phyloP scores from a whole-genome alignment of 2,888 invertebrate genomes.

The Apotomis capreana region DNA sequence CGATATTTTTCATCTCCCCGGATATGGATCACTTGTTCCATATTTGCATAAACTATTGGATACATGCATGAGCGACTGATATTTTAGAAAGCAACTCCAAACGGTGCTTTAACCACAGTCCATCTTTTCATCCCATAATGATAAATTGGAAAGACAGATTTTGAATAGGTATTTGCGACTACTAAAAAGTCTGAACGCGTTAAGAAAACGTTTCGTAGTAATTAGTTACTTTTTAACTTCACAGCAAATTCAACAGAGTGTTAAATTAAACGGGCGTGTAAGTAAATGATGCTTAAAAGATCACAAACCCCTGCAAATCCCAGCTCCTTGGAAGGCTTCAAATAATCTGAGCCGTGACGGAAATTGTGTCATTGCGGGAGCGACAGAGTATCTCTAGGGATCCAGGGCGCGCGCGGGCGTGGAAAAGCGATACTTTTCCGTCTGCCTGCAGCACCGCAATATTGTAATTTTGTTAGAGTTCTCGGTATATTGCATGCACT shows the following conservation, averaged over 20 bases:
- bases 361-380: slow-evolving; percentile 68
- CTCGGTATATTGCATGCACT: neutral
- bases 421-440: slow-evolving; percentile 39
- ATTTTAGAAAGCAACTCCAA: slow-evolving; percentile 12
- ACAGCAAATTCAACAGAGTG: slow-evolving; percentile 44
- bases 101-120: neutral
- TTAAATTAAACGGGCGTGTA: slow-evolving; percentile 51
- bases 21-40: slow-evolving; percentile 32
- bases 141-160: neutral
- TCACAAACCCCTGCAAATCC: slow-evolving; percentile 27
- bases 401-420: slow-evolving; percentile 48
- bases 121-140: neutral
- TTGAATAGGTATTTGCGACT: neutral
- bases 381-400: slow-evolving; percentile 59
- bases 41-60: slow-evolving; percentile 18
- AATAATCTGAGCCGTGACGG: slow-evolving; percentile 56
- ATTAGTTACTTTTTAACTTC: neutral
- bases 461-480: slow-evolving; percentile 3
- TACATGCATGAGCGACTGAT: slow-evolving; percentile 4
- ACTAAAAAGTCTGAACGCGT: neutral
- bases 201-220: neutral
- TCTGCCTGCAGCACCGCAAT: slow-evolving; percentile 3
- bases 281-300: slow-evolving; percentile 49
- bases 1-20: slow-evolving; percentile 41
- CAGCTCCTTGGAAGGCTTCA: slow-evolving; percentile 24